Conservation (phyloP, 23 tunicate species). For the Clavelina lepadiformis region DNA sequence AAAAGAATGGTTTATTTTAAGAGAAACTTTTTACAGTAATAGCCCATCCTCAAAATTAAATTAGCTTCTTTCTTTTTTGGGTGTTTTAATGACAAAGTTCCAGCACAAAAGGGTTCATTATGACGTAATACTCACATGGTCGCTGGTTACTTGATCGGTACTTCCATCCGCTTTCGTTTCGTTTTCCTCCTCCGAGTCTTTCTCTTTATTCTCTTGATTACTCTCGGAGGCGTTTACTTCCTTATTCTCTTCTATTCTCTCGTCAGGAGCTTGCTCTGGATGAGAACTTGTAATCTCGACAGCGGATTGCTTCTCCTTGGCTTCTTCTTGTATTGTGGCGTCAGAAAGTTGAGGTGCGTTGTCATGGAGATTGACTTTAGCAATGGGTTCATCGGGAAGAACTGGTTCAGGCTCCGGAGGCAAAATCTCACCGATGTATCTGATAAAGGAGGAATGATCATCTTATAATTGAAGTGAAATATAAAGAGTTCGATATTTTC, state of each 20-base stretch:
- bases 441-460: background rate
- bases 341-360: background rate
- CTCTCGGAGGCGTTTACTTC: conserved; percentile 1
- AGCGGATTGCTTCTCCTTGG: conserved; percentile 2
- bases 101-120: too few relatives aligned
- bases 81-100: too few relatives aligned
- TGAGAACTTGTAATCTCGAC: background rate
- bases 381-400: too few relatives aligned
- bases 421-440: conserved; percentile 45
- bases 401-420: conserved; percentile 26
- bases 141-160: conserved; percentile 23
- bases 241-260: background rate
- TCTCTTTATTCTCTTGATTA: conserved; percentile 16
- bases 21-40: too few relatives aligned
- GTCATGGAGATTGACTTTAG: conserved; percentile 2
- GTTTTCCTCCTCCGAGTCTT: conserved; percentile 16
- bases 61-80: too few relatives aligned
- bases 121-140: conserved; percentile 28
- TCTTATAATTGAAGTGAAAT: background rate
- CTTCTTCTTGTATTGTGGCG: background rate
- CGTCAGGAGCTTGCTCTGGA: background rate
- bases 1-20: too few relatives aligned
- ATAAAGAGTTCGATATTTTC: too few relatives aligned
- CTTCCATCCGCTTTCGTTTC: conserved; percentile 17
- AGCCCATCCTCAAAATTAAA: too few relatives aligned